Base-by-base conservation (phyloP, 2,888 invertebrate genomes). In the Agrochola lychnidis region DNA sequence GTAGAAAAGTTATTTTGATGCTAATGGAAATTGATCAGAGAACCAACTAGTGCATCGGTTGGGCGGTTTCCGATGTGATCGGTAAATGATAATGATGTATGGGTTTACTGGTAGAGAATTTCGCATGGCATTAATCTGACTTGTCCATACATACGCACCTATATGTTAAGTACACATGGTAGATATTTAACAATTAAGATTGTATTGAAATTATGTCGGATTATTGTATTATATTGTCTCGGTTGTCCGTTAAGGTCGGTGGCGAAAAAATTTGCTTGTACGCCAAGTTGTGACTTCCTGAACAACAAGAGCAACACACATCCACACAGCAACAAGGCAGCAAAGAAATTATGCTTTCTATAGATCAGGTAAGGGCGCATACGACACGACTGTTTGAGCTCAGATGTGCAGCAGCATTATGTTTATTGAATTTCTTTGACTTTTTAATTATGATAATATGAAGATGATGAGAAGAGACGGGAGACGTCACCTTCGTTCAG, bases 291-390 rank as follows among this genome's bases (percentile, higher is more conserved):
- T 25, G 14, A 19, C 19, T 45, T 4, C 75, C 75, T 53, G 25
- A 62, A 30, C n/a, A 48, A 40, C 48, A 59, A 36, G n/a, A 22
- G n/a, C 51, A 6, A 10, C n/a, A n/a, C 0, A 30, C 30, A 30
- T 30, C 4, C 14, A 14, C 59, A 14, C 59, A 19, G 3, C n/a
- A 7, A 19, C 16, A 14, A 25, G 36, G 1, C 7, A 30, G 4
- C 7, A 5, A 5, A 14, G 36, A 14, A 14, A 30, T 14, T 5
- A 70, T 79, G 40, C 4, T 16, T 22, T 16, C 40, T 1, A 1
- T 9, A 1, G 22, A 69, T 4, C 4, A 70, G 76, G 79, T 80
- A 81, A 76, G 79, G 19, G 7, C 22, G 25, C 81, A 45, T 22
- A 45, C 16, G 22, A 19, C 22, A 69, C 7, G 25, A 45, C 7